These are phyloP conservation scores for Drosophila maculinotata DNA, from an alignment of 2,888 invertebrate species.

Conservation along the genomic window DNA sequence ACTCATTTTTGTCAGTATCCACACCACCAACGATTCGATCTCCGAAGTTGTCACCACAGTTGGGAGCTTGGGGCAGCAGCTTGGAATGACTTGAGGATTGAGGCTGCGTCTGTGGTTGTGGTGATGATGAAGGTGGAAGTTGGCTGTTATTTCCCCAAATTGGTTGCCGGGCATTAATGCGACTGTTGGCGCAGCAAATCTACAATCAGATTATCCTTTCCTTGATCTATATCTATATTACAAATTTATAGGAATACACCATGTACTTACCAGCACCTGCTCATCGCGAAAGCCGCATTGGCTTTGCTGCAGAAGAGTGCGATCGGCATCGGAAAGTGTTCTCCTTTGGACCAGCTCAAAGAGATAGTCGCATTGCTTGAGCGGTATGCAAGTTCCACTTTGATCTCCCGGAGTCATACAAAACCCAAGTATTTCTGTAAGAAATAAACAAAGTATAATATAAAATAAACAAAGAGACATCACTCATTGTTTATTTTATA, in stretches of 20 bases:
- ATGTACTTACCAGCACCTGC: constrained; percentile 60
- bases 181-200: constrained; percentile 67
- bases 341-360: constrained; percentile 57
- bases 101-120: background rate
- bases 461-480: background rate
- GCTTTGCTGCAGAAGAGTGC: constrained; percentile 86
- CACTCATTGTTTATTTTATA: constrained; percentile 19
- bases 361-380: constrained; percentile 65
- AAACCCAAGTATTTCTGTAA: constrained; percentile 45
- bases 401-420: constrained; percentile 64
- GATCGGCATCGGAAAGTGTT: constrained; percentile 45
- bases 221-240: too few relatives aligned
- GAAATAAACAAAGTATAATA: background rate
- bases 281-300: constrained; percentile 88
- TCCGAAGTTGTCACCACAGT: constrained; percentile 80
- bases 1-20: constrained; percentile 87
- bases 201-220: constrained; percentile 7
- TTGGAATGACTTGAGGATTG: constrained; percentile 58
- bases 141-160: constrained; percentile 68
- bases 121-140: background rate
- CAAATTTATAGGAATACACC: too few relatives aligned
- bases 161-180: constrained; percentile 23
- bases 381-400: constrained; percentile 68
- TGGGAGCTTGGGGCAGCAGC: constrained; percentile 57
- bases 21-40: constrained; percentile 88